phyloP scores from a whole-genome alignment of 2,888 invertebrate genomes.

The Cryptus viduatorius region DNA sequence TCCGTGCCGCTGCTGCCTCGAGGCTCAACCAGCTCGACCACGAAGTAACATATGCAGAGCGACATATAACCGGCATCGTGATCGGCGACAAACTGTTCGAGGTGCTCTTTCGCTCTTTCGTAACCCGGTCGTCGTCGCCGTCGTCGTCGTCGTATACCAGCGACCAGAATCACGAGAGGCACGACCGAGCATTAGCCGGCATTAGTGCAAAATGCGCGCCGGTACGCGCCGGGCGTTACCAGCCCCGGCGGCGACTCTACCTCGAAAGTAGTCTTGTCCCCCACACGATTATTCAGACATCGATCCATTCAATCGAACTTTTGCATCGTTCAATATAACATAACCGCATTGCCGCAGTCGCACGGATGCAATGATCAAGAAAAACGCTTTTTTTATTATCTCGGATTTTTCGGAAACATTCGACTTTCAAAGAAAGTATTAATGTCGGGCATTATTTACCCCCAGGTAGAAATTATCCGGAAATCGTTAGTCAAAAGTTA shows the following conservation, averaged over 20 bases:
- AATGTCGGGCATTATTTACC: too few relatives aligned
- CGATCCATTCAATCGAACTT: slow-evolving; percentile 15
- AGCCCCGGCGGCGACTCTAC: slow-evolving; percentile 29
- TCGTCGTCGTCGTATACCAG: not conserved
- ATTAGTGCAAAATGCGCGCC: slow-evolving; percentile 46
- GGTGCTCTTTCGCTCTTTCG: slow-evolving; percentile 60
- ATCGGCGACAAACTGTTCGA: slow-evolving; percentile 33
- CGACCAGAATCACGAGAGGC: slow-evolving; percentile 44
- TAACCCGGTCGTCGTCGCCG: slow-evolving; percentile 37
- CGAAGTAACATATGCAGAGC: slow-evolving; percentile 34
- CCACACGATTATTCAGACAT: slow-evolving; percentile 28
- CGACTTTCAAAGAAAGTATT: too few relatives aligned
- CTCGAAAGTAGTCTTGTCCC: slow-evolving; percentile 41
- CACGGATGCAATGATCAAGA: not conserved
- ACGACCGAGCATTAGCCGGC: slow-evolving; percentile 51
- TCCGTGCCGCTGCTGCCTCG: slow-evolving; percentile 32
- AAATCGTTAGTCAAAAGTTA: too few relatives aligned
- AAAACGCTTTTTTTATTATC: not conserved
- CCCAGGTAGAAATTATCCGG: too few relatives aligned
- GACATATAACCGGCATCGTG: slow-evolving; percentile 38
- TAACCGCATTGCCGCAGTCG: not conserved
- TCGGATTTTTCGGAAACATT: too few relatives aligned
- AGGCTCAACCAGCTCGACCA: slow-evolving; percentile 31
- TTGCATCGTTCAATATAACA: not conserved
- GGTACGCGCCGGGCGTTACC: slow-evolving; percentile 21